Conservation (phyloP, 2,797 vertebrate genomes). For the Anomalospiza imberbis region DNA sequence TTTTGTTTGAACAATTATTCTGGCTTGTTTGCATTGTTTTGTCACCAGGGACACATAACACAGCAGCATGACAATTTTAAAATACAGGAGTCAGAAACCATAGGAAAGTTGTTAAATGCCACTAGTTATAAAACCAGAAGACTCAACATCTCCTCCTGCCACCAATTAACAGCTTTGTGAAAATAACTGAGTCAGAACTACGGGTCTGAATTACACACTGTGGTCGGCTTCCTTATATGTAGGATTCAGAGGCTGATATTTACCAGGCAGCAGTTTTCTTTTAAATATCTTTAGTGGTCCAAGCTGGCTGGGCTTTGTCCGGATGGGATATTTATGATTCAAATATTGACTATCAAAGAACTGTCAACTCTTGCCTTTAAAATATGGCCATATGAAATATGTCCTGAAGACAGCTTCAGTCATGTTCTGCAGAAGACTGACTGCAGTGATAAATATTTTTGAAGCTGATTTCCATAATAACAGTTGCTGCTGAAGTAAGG, state of each 20-base stretch:
- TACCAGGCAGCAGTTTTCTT: neutral
- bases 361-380: neutral
- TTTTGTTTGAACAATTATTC: neutral
- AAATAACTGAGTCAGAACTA: neutral
- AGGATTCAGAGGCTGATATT: neutral
- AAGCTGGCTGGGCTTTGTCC: neutral
- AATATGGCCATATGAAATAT: neutral
- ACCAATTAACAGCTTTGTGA: neutral
- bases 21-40: neutral
- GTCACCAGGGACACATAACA: neutral
- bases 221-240: neutral
- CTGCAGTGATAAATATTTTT: neutral
- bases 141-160: neutral
- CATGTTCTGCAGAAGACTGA: neutral
- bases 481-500: neutral
- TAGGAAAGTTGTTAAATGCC: neutral
- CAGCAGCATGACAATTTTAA: neutral
- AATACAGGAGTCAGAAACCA: neutral
- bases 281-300: neutral
- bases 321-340: neutral
- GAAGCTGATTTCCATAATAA: neutral
- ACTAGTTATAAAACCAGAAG: neutral
- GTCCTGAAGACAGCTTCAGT: neutral
- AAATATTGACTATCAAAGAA: neutral
- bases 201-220: neutral